Conservation (phyloP, 2,113 vertebrate species). For the Muntiacus reevesi region DNA sequence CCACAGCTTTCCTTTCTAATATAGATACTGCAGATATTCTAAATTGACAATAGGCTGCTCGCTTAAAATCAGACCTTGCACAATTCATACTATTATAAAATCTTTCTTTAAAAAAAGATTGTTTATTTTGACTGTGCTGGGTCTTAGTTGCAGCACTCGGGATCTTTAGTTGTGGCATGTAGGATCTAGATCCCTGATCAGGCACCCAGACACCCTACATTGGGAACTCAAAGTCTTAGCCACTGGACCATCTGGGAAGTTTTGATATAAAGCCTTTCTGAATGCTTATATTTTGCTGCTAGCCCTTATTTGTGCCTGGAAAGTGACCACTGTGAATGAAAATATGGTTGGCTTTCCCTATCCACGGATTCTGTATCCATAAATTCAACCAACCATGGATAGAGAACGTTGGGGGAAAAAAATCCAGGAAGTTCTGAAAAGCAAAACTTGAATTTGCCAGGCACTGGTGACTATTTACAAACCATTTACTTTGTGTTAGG, state of each 20-base stretch:
- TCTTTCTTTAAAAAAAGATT: not conserved
- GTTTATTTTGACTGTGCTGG: not conserved
- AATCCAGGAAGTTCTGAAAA: not conserved
- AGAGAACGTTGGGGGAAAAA: not conserved
- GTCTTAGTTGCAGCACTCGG: not conserved
- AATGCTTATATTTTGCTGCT: not conserved
- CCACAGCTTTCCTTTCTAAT: conserved; percentile 48
- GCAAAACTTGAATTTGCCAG: not conserved
- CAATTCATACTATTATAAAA: not conserved
- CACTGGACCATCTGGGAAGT: not conserved
- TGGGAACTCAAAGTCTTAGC: not conserved
- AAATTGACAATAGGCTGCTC: not conserved
- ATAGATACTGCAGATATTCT: not conserved
- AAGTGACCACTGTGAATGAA: not conserved
- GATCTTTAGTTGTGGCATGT: not conserved
- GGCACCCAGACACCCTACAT: rapidly evolving
- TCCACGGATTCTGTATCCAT: rapidly evolving
- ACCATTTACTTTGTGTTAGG: not conserved
- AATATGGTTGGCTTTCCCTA: not conserved
- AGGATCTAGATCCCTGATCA: not conserved
- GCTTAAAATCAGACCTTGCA: conserved; percentile 23
- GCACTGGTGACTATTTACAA: not conserved
- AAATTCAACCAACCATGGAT: not conserved
- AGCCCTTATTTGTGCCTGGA: not conserved
- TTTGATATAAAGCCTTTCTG: not conserved